These are phyloP conservation scores for Hedychridium roseum DNA, from an alignment of 2,888 invertebrate species.

Conservation along the genomic window DNA sequence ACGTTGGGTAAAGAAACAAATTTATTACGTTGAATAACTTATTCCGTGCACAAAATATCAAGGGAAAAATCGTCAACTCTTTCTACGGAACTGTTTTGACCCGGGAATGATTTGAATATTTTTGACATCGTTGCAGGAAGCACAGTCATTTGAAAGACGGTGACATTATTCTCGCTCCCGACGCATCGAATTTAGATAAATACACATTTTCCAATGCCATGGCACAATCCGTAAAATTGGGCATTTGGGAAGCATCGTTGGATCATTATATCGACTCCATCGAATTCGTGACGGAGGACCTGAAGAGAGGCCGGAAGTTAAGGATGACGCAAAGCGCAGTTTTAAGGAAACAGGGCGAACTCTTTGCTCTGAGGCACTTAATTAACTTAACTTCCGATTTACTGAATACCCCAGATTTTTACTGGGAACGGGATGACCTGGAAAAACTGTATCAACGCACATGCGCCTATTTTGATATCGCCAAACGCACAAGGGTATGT, in stretches of 20 bases:
- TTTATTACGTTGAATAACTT: too few species aligned
- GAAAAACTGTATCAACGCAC: constrained; percentile 86
- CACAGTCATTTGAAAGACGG: constrained; percentile 64
- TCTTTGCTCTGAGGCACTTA: constrained; percentile 87
- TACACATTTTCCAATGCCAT: constrained; percentile 96
- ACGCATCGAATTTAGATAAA: constrained; percentile 77
- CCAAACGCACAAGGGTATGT: constrained; percentile 80
- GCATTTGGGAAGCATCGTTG: constrained; percentile 91
- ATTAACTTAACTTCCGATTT: constrained; percentile 94
- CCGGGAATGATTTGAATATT: too few species aligned
- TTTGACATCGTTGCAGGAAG: constrained; percentile 48
- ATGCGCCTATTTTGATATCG: constrained; percentile 84
- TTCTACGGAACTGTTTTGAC: too few species aligned
- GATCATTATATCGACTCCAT: constrained; percentile 86
- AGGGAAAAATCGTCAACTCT: too few species aligned
- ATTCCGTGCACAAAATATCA: too few species aligned
- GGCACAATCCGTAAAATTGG: constrained; percentile 91
- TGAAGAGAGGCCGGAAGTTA: constrained; percentile 79
- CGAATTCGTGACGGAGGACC: constrained; percentile 79
- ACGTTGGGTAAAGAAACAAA: constrained; percentile 66
- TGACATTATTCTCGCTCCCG: constrained; percentile 66
- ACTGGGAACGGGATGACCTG: constrained; percentile 94
- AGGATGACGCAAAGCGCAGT: constrained; percentile 76
- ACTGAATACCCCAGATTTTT: constrained; percentile 95
- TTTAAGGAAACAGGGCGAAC: constrained; percentile 82